A percentile compares a stretch with the other conserved stretches of the same genome.
Conservation (phyloP, 2,113 vertebrate genomes). For the Tragelaphus scriptus region DNA sequence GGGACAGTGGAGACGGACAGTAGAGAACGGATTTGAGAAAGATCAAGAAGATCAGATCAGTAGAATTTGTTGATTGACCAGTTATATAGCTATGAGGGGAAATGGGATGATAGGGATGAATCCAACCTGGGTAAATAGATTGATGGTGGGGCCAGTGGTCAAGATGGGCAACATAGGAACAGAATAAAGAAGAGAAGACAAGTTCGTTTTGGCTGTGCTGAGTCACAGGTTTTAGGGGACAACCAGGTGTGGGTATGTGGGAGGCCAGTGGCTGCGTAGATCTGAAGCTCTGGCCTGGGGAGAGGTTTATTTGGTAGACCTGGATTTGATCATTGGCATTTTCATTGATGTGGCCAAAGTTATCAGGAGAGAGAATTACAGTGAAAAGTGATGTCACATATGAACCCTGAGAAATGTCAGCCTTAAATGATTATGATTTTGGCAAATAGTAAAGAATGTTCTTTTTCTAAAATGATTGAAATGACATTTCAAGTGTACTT, state of each 20-base stretch:
- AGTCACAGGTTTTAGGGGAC: neutral
- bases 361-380: neutral
- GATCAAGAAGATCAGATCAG: neutral
- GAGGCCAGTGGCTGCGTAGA: neutral
- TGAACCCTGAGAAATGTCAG: constrained; percentile 24
- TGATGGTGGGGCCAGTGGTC: no score
- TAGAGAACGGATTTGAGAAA: neutral
- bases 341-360: neutral
- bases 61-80: neutral
- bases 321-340: neutral
- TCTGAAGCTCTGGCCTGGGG: neutral
- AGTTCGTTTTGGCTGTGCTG: neutral
- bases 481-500: constrained; percentile 1
- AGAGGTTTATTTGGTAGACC: neutral
- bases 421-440: neutral
- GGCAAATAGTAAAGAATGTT: neutral
- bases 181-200: neutral
- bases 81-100: neutral
- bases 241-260: neutral
- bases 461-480: neutral
- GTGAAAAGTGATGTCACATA: neutral
- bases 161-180: neutral
- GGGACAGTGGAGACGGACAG: neutral
- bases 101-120: neutral
- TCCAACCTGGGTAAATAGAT: neutral